Evolutionary conservation across 2,113 vertebrate species (phyloP).

Genomic region (Leptobrachium leishanense): DNA sequence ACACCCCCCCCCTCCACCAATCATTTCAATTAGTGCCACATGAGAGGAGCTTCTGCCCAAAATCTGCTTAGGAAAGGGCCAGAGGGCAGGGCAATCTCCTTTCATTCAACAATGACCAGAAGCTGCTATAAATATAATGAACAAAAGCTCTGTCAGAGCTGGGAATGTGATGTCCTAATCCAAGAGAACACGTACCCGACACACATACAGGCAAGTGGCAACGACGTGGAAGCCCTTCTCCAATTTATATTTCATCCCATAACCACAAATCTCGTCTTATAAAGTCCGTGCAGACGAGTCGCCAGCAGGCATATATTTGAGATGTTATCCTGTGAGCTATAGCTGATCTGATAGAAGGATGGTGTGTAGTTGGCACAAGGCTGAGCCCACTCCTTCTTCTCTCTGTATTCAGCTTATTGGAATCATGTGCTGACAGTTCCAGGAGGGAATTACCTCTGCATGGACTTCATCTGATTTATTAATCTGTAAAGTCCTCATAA

Average conservation of each 20-base stretch:
- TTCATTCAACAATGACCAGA: slow-evolving; percentile 64
- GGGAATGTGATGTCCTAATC: slow-evolving; percentile 61
- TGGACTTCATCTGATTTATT: neutral
- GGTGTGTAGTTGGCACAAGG: slow-evolving; percentile 3
- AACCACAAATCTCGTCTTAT: neutral
- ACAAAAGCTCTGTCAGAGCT: slow-evolving; percentile 63
- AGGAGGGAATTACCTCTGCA: neutral
- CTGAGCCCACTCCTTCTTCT: slow-evolving; percentile 4
- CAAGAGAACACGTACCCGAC: slow-evolving; percentile 52
- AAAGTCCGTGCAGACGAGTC: slow-evolving; percentile 19
- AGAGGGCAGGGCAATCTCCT: slow-evolving; percentile 67
- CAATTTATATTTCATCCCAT: slow-evolving; percentile 8
- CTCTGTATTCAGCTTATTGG: neutral
- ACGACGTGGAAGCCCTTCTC: slow-evolving; percentile 11
- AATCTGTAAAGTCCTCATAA: neutral
- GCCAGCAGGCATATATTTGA: slow-evolving; percentile 28
- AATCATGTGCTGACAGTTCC: slow-evolving; percentile 6
- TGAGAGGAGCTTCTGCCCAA: slow-evolving; percentile 69
- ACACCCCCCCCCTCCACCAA: slow-evolving; percentile 60
- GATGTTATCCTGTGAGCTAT: slow-evolving; percentile 5
- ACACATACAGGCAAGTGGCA: slow-evolving; percentile 6
- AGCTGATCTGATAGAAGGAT: slow-evolving; percentile 9
- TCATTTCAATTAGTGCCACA: slow-evolving; percentile 71
- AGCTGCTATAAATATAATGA: slow-evolving; percentile 65
- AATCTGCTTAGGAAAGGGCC: slow-evolving; percentile 68